Conservation (phyloP, 2,797 vertebrate genomes). For the Malurus splendens region DNA sequence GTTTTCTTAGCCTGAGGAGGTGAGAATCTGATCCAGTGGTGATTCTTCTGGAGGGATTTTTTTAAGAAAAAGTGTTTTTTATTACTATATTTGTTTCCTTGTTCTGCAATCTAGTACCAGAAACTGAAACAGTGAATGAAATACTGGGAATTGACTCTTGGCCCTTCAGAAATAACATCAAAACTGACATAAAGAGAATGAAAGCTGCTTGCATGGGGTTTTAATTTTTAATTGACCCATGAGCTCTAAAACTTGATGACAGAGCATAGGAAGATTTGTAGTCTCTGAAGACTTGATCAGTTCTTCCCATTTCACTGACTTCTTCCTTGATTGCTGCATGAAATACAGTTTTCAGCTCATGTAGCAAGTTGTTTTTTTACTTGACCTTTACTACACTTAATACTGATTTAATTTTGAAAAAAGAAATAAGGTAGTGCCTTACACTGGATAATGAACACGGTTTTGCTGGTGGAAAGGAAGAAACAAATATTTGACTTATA, state of each 20-base stretch:
- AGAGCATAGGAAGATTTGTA: neutral
- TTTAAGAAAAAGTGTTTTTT: neutral
- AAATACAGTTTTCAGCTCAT: neutral
- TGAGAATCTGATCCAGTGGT: neutral
- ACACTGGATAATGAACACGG: neutral
- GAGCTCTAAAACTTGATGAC: neutral
- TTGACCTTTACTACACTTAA: neutral
- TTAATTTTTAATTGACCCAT: neutral
- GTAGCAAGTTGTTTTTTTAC: neutral
- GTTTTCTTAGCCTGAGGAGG: neutral
- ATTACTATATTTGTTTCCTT: neutral
- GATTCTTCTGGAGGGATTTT: neutral
- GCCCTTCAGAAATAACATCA: neutral
- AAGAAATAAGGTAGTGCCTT: neutral
- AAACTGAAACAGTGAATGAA: neutral
- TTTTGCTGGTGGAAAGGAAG: neutral
- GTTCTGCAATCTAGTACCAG: conserved; percentile 2
- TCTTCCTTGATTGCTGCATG: neutral
- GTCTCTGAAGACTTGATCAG: neutral
- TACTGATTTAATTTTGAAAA: neutral
- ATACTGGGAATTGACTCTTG: neutral
- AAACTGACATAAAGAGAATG: neutral
- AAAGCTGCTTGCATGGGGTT: neutral
- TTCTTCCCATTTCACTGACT: neutral
- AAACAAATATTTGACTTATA: neutral